Evolutionary conservation across 1,140 invertebrate genomes (phyloP), one percentile per base, ranked within the genome.

Genomic region (Neodiprion pinetum): DNA sequence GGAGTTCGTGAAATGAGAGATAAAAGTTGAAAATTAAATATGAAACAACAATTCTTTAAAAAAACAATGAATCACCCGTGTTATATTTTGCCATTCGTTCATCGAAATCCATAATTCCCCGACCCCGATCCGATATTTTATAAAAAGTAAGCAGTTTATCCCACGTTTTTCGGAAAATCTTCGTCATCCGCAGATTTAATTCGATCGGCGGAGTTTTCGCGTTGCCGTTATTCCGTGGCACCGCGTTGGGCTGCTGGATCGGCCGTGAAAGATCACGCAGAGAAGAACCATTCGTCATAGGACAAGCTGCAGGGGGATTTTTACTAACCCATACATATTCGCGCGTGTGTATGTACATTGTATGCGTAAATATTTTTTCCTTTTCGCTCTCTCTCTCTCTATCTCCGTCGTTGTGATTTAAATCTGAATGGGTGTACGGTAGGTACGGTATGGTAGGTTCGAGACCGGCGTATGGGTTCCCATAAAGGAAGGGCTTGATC

Each of bases 341-440:
- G 21, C 11, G 67, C 7, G 61, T 65, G 7, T 65, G 17, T 65
- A 65, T 17, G 17, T 65, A 21, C 7, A 23, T 17, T 23, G 11
- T 21, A 69, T 69, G 21, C n/a, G 12, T 23, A 69, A 10, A 69
- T 17, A 69, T 69, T 21, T 47, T 69, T 69, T 65, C 7, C 61
- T 1, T 65, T 65, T 65, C 53, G 10, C 71, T 72, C 68, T 69
- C 74, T 28, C 74, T 28, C 28, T 28, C 28, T 40, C 28, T 40
- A 1, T 40, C 28, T 2, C 28, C 28, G 71, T 69, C 69, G 81
- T 77, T 80, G 81, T 83, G 82, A 88, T 88, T 88, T 88, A 87
- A 88, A 88, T 88, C 84, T 88, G 86, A 88, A 88, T 88, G 81
- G 84, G 75, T 70, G 79, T 76, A 74, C 68, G 80, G 74, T 78